Base-by-base conservation (phyloP, 1,140 invertebrate genomes). In the Brachionus paranguensis region DNA sequence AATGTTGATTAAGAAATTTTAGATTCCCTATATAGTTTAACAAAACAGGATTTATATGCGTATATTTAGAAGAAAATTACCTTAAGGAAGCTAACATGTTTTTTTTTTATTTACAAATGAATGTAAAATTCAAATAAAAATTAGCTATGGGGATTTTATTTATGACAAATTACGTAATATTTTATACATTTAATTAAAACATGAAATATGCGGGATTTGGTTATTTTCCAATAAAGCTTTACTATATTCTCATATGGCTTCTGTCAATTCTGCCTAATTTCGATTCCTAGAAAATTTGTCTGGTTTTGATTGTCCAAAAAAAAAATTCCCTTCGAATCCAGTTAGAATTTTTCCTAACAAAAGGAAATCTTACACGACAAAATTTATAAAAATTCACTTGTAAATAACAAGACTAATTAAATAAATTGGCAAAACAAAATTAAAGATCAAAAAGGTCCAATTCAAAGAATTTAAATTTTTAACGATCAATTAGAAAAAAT, bases 81-180 rank as follows among this genome's bases (percentile, higher is more conserved):
- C 65, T 68, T 29, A 33, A 33, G 65, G 29, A 68, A 68, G 65
- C 33, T 11, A 41, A 41, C 27, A 41, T 68, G 11, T 17, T 24
- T 20, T 68, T 27, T 2, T 68, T 41, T 33, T 68, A 24, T 17
- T 27, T 41, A 12, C 17, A 29, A 68, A 68, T 14, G 14, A 0
- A 68, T 33, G 65, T 29, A 37, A 17, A 41, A 68, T 68, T 64
- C 27, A 64, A 64, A 29, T 64, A 10, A 64, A 64, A 24, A 68
- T 33, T 14, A 68, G 24, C 10, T 33, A 33, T 68, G 10, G 5
- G 27, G 24, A 33, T 68, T 68, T 68, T 33, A 29, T 68, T 68
- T 33, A 29, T 68, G 65, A 68, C 65, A 68, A 29, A 68, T 68
- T 68, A 68, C 65, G 65, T 68, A 68, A 68, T 24, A 33, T 68